Conservation (phyloP, 2,797 vertebrate species). For the Gymnoscopelus microlampas region DNA sequence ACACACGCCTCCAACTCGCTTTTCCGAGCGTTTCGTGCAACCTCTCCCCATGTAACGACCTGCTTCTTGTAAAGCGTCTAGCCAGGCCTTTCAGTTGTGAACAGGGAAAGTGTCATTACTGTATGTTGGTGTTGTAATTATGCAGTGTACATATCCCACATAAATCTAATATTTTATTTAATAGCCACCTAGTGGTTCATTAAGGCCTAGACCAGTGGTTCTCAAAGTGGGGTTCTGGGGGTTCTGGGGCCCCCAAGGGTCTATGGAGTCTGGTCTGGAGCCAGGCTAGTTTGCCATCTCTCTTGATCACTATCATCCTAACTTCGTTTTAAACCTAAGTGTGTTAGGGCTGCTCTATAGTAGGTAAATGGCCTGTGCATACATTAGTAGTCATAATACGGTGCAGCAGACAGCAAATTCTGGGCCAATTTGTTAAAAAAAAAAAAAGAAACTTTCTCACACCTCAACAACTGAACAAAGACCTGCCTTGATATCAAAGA, state of each 20-base stretch:
- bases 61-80: background rate
- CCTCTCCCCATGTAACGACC: background rate
- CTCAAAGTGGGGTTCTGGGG: too few relatives aligned
- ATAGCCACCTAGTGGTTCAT: too few relatives aligned
- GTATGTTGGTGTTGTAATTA: background rate
- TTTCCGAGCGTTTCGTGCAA: background rate
- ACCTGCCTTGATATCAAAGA: conserved; percentile 54
- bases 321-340: conserved; percentile 29
- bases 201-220: too few relatives aligned
- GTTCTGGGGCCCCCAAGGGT: too few relatives aligned
- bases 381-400: conserved; percentile 20
- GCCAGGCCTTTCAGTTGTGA: background rate
- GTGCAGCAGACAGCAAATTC: conserved; percentile 1
- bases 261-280: too few relatives aligned
- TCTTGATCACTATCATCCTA: conserved; percentile 28
- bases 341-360: conserved; percentile 8
- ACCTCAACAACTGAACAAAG: conserved; percentile 44
- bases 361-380: conserved; percentile 26
- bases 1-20: background rate
- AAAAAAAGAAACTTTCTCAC: too few relatives aligned
- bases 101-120: background rate
- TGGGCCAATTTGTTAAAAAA: conserved; percentile 21
- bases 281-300: too few relatives aligned
- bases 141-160: background rate
- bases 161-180: background rate